Conservation (phyloP, 2,797 vertebrate genomes). For the Stomatorhinus walkeri region DNA sequence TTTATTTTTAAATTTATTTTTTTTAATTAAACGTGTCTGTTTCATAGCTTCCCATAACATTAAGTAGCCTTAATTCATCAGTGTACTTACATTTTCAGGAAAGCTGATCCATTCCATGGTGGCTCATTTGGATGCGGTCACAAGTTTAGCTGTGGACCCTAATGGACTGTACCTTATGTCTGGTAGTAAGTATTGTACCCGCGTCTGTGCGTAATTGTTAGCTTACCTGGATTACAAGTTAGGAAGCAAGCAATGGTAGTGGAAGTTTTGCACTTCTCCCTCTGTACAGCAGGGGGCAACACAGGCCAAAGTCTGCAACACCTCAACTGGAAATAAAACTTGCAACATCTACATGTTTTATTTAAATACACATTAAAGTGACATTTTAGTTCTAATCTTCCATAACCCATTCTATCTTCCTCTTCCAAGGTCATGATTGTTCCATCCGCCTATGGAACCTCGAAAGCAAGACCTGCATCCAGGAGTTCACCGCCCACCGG, state of each 20-base stretch:
- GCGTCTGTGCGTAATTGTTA: neutral
- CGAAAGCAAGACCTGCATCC: conserved; percentile 97
- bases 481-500: conserved; percentile 96
- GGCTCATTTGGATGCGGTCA: conserved; percentile 93
- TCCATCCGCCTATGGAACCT: conserved; percentile 98
- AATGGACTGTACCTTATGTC: conserved; percentile 98
- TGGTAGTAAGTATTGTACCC: conserved; percentile 79
- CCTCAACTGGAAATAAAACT: neutral
- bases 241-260: neutral
- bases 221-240: neutral
- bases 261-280: neutral
- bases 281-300: conserved; percentile 11
- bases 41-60: neutral
- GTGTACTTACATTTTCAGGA: conserved; percentile 54
- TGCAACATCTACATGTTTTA: neutral
- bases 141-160: conserved; percentile 92
- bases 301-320: neutral
- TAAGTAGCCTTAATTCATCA: neutral
- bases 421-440: conserved; percentile 82
- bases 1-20: neutral
- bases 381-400: neutral
- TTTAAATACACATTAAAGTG: neutral
- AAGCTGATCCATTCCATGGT: conserved; percentile 97
- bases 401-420: neutral
- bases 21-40: neutral